Evolutionary conservation across 1,140 invertebrate species (phyloP).

Genomic region (Neodiprion fabricii): DNA sequence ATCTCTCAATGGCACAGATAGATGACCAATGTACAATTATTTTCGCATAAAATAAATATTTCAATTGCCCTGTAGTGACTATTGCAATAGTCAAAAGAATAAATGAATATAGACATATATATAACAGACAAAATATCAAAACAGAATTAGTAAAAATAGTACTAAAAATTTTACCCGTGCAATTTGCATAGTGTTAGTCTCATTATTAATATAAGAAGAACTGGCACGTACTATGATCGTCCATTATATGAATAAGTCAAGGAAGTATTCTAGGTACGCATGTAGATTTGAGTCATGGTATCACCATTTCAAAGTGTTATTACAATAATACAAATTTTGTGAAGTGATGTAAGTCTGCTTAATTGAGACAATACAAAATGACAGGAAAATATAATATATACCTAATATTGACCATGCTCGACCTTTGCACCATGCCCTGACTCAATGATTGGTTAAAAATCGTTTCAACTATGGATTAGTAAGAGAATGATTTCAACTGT

Average conservation of each 20-base stretch:
- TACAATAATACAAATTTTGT: neutral
- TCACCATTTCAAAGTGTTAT: neutral
- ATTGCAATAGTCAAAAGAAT: neutral
- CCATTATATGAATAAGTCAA: neutral
- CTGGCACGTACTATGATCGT: neutral
- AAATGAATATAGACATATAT: neutral
- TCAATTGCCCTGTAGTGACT: neutral
- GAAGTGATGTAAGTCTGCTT: slow-evolving; percentile 12
- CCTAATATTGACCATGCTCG: neutral
- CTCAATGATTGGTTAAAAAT: too few species aligned
- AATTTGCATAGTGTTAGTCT: too few species aligned
- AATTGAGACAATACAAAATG: slow-evolving; percentile 16
- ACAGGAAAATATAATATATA: slow-evolving; percentile 17
- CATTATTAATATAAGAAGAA: neutral
- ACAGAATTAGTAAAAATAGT: too few species aligned
- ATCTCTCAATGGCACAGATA: too few species aligned
- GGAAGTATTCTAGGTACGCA: neutral
- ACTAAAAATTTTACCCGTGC: too few species aligned
- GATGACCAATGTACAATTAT: too few species aligned
- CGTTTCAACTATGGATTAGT: too few species aligned
- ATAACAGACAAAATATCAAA: too few species aligned
- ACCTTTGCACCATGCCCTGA: too few species aligned
- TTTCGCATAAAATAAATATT: neutral
- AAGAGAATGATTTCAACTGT: too few species aligned
- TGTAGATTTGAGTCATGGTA: neutral